Conservation (phyloP, 2,113 vertebrate species). For the Corynorhinus townsendii region DNA sequence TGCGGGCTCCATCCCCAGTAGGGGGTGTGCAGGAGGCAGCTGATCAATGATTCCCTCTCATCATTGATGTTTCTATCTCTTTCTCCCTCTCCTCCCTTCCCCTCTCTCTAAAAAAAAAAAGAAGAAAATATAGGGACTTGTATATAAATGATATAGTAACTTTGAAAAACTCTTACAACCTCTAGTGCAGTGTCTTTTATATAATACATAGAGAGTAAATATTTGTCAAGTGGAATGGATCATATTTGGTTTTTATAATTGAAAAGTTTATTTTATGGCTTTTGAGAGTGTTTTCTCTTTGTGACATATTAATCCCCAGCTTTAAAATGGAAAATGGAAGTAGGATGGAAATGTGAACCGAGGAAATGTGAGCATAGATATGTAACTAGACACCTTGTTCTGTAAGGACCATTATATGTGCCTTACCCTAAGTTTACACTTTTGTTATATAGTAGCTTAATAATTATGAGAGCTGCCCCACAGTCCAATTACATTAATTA, state of each 20-base stretch:
- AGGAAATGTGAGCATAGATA: neutral
- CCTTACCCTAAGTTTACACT: neutral
- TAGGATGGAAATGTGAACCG: neutral
- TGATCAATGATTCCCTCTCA: too few species aligned
- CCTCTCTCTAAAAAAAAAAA: too few species aligned
- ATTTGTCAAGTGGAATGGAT: conserved; percentile 4
- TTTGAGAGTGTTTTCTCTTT: neutral
- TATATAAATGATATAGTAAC: neutral
- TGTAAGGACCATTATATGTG: neutral
- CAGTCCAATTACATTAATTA: neutral
- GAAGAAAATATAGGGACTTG: neutral
- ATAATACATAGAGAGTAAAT: neutral
- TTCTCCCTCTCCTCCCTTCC: too few species aligned
- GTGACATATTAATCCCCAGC: neutral
- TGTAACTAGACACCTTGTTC: neutral
- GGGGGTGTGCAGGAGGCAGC: too few species aligned
- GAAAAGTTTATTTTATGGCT: conserved; percentile 17
- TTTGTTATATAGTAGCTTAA: neutral
- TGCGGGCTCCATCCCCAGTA: too few species aligned
- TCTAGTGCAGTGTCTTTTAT: neutral
- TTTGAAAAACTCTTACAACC: neutral
- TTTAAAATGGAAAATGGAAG: neutral
- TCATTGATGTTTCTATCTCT: too few species aligned
- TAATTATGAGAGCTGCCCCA: neutral
- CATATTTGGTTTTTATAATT: neutral